These are phyloP conservation scores for Plagiodera versicolora DNA, from an alignment of 2,888 invertebrate species.

Conservation along the genomic window DNA sequence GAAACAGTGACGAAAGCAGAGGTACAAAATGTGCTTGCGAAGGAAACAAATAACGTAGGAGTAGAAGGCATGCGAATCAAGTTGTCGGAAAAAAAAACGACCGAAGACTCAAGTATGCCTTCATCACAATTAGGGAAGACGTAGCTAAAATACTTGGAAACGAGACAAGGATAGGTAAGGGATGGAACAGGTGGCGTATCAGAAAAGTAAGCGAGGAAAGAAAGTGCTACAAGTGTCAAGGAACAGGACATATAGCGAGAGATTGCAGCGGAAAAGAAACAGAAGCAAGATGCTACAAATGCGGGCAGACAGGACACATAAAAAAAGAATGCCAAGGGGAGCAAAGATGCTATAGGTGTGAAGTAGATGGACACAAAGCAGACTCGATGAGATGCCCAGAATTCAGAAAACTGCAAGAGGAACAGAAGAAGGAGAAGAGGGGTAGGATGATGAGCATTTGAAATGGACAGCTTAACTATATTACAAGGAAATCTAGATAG, in stretches of 20 bases:
- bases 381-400: conserved; percentile 17
- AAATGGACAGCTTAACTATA: not conserved
- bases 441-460: not conserved
- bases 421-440: conserved; percentile 9
- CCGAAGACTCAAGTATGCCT: conserved; percentile 6
- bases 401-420: conserved; percentile 7
- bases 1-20: conserved; percentile 4
- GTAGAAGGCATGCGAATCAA: conserved; percentile 7
- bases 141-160: conserved; percentile 2
- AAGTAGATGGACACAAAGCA: conserved; percentile 20
- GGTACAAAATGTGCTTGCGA: not conserved
- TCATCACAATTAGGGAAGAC: conserved; percentile 9
- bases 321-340: conserved; percentile 21
- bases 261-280: conserved; percentile 22
- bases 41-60: not conserved
- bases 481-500: conserved; percentile 14
- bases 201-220: not conserved
- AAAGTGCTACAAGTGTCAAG: conserved; percentile 29
- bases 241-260: conserved; percentile 21
- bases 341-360: conserved; percentile 18
- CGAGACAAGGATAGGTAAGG: conserved; percentile 13
- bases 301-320: conserved; percentile 27
- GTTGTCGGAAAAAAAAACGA: conserved; percentile 7
- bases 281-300: conserved; percentile 26
- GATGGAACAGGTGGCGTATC: conserved; percentile 17